A percentile compares a stretch with the other conserved stretches of the same genome.
These are phyloP conservation scores for Pardosa pseudoannulata DNA, from an alignment of 2,888 invertebrate genomes.

Conservation along the genomic window DNA sequence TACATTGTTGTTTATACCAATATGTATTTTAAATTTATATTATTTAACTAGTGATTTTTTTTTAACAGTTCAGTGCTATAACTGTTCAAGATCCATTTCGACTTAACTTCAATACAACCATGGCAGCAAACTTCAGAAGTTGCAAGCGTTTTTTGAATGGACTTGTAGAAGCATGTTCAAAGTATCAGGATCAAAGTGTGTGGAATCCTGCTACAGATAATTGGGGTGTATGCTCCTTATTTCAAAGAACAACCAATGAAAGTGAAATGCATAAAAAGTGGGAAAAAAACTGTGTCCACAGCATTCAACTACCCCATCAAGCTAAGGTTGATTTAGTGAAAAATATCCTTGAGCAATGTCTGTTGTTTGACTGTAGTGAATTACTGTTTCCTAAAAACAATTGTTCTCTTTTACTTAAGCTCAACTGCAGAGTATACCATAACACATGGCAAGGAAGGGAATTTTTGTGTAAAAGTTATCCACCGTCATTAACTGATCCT, in stretches of 20 bases:
- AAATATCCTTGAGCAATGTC: slow-evolving; percentile 32
- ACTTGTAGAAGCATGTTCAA: slow-evolving; percentile 11
- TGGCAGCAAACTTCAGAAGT: not conserved
- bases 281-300: not conserved
- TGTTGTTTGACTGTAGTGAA: slow-evolving; percentile 38
- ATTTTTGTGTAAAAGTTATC: not conserved
- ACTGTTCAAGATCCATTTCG: slow-evolving; percentile 57
- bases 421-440: slow-evolving; percentile 36
- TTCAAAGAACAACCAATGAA: not conserved
- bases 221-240: slow-evolving; percentile 38
- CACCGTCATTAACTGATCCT: not conserved
- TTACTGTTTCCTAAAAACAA: not conserved
- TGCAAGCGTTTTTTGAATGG: slow-evolving; percentile 34
- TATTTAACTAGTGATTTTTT: not conserved
- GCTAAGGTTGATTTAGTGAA: slow-evolving; percentile 17
- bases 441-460: slow-evolving; percentile 55
- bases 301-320: slow-evolving; percentile 8
- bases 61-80: slow-evolving; percentile 43
- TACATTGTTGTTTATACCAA: no score
- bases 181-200: slow-evolving; percentile 26
- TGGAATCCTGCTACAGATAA: slow-evolving; percentile 13
- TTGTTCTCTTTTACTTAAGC: slow-evolving; percentile 7
- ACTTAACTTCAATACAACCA: slow-evolving; percentile 30
- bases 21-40: no score
- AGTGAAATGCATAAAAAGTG: not conserved